Base-by-base conservation (phyloP, 2,888 invertebrate species). In the Temnothorax unifasciatus region DNA sequence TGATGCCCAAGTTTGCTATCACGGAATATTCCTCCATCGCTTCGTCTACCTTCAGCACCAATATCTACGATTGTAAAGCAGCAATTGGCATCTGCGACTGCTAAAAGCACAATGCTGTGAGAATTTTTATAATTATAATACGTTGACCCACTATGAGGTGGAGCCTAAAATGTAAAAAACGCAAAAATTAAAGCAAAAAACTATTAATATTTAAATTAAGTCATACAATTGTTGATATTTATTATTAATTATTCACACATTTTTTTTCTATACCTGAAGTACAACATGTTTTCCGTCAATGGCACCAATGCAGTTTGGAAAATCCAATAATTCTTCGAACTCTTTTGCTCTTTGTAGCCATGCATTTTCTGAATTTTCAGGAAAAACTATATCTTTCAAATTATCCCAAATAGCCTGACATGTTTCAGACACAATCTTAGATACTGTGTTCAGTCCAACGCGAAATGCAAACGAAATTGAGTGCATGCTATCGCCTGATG, bases 361-460 rank as follows among this genome's bases (percentile, higher is more conserved):
- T 11, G 13, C 1, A 41, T n/a, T 25, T 38, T 63, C 63, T n/a
- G 9, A 9, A 38, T 18, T 29, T 59, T 59, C 29, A 59, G 29
- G 29, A 59, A 59, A 59, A 34, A 59, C 29, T 34, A 34, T 59
- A n/a, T 63, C n/a, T 63, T 63, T 63, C 18, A 63, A 63, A 63
- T 1, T 11, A 63, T 38, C 11, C 41, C n/a, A 63, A 38, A 63
- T 63, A 38, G 41, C 41, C 11, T 63, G 18, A n/a, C 63, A 63
- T 41, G 41, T 41, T 41, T 41, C 41, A 9, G 38, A 21, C 2
- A 63, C 38, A 63, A 63, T 63, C 0, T 63, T 63, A 2, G 63
- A 63, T 3, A 63, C 18, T 63, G 63, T 63, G 9, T n/a, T 63
- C 38, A 38, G 3, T 41, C 41, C 63, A 63, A 63, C 38, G n/a